Base-by-base conservation (phyloP, 2,888 invertebrate genomes). In the Drosophila austrosaltans region DNA sequence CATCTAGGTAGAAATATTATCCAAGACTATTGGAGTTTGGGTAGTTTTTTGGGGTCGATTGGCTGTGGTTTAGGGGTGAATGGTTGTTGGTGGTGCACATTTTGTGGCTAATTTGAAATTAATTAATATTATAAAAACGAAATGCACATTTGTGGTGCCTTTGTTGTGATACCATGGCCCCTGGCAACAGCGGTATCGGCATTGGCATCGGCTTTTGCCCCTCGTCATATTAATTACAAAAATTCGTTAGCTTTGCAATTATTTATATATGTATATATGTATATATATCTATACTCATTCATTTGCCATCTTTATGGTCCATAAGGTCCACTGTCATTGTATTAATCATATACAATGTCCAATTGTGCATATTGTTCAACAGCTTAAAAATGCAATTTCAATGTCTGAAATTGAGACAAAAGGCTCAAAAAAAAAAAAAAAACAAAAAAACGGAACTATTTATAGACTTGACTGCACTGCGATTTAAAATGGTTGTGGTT, bases 61-160 rank as follows among this genome's bases (percentile, higher is more conserved):
- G 48, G 48, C 10, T 48, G 48, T 25, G 48, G 48, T 48, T 48
- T 5, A 5, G 5, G 16, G 16, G 16, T 44, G 22, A 25, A 48
- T 62, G 36, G 36, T 53, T 48, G 62, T 65, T 54, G 59, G 63
- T 53, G 25, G 62, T 25, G 48, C 48, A 48, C 48, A 48, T 25
- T 48, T 48, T 66, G 57, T n/a, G 44, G n/a, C 58, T 76, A 65
- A 78, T 87, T 75, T 71, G 56, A 76, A 87, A 84, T 79, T 87
- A 89, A 89, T 85, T 85, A 81, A 84, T 87, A 78, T 84, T 76
- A 87, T 80, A 72, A 76, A 88, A 83, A 76, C 57, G 72, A 71
- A 86, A 78, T 75, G 62, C 62, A 74, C 71, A 75, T 78, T 75
- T 83, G 82, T 25, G 82, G 83, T 72, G 73, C 81, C 73, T 84